Conservation (phyloP, 2,113 vertebrate species). For the Strix uralensis region DNA sequence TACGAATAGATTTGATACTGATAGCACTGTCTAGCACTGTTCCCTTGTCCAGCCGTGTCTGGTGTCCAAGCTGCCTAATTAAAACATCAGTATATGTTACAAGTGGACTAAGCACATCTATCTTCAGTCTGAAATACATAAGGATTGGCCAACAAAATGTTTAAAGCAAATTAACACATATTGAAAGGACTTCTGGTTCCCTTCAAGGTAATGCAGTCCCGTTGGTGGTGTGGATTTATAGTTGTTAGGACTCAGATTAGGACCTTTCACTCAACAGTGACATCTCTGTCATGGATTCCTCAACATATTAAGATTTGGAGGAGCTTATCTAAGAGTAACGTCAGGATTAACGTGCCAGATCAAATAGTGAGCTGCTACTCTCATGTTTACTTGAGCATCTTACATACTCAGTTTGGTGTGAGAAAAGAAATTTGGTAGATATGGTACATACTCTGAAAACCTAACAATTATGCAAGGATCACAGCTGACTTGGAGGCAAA, state of each 20-base stretch:
- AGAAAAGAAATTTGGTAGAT: neutral
- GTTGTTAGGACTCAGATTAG: neutral
- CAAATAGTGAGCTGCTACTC: neutral
- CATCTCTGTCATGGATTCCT: neutral
- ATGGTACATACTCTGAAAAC: neutral
- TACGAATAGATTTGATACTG: rapidly evolving
- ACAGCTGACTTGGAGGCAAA: neutral
- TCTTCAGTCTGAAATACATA: neutral
- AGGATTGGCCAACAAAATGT: neutral
- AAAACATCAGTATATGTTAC: neutral
- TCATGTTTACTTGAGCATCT: neutral
- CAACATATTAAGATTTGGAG: neutral
- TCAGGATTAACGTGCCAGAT: neutral
- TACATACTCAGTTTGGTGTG: neutral
- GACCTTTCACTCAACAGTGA: neutral
- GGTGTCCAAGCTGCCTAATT: neutral
- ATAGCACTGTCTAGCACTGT: rapidly evolving
- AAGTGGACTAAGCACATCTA: neutral
- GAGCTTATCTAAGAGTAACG: neutral
- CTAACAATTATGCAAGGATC: rapidly evolving
- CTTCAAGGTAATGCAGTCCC: neutral
- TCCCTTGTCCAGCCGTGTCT: neutral
- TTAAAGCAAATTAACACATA: neutral
- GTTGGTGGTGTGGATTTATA: neutral
- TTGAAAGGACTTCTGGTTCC: neutral